Evolutionary conservation across 1,140 invertebrate species (phyloP), one percentile per base, ranked within the genome.

Genomic region (Drosophila bocki): DNA sequence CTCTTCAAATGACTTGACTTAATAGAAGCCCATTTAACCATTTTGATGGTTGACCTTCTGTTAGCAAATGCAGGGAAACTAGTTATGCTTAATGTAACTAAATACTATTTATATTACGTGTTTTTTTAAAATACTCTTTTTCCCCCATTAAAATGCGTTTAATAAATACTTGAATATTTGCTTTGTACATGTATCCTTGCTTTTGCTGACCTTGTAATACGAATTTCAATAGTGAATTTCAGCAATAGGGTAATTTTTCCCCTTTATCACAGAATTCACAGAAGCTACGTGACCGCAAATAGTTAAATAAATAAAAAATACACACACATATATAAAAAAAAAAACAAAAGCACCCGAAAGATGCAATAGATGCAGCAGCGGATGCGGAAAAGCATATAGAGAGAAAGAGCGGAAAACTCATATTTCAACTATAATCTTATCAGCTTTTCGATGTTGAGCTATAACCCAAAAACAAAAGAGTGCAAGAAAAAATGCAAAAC

Each of bases 381-480:
- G 11, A 48, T 57, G 32, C 9, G 47, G 17, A 37, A 19, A 41
- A 17, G 33, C 7, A 42, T 9, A 19, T 17, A 12, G 32, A 22
- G 32, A 22, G 37, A 22, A 35, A 33, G 41, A 50, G 64, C 57
- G 65, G 64, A 45, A 77, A 81, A 77, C 57, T 74, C 82, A 85
- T 85, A 85, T 86, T 78, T 85, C 78, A 85, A 82, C 68, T 78
- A 78, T 85, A 85, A 85, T 81, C 82, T 85, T 85, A 85, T 85
- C 82, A 85, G 74, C 78, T 85, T 78, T 85, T 75, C 82, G 56
- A 85, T 85, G 81, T 80, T 84, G 71, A 84, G 71, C 79, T 80
- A 83, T 84, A 72, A 79, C 67, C 62, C 37, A 60, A 78, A 78
- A 68, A 44, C 42, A 45, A 54, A 48, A 17, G 29, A 41, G 22